These are phyloP conservation scores for Ancistrus triradiatus DNA, from an alignment of 2,113 vertebrate genomes.

Conservation along the genomic window DNA sequence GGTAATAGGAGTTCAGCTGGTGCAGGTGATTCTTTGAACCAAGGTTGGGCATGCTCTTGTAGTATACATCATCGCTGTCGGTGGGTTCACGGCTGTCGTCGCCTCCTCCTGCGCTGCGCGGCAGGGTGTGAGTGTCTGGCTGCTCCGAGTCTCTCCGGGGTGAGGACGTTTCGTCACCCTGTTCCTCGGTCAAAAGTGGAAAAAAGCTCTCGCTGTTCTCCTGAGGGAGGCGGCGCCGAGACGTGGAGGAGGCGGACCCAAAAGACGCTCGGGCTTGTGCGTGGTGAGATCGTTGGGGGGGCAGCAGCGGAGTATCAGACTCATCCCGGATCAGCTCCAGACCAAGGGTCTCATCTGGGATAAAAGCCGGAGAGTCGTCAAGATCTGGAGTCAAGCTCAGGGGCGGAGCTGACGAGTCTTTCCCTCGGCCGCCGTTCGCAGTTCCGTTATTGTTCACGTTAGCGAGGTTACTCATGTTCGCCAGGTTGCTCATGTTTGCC, in stretches of 20 bases:
- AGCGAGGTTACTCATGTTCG: conserved; percentile 84
- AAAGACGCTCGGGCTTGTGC: conserved; percentile 64
- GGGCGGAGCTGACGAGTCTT: conserved; percentile 27
- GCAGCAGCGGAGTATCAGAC: conserved; percentile 84
- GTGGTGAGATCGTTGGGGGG: conserved; percentile 66
- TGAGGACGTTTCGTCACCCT: conserved; percentile 81
- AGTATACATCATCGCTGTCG: conserved; percentile 85
- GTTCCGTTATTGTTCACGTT: conserved; percentile 58
- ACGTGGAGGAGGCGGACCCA: conserved; percentile 72
- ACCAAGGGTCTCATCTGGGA: conserved; percentile 71
- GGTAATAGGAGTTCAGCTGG: conserved; percentile 95
- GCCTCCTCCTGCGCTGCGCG: conserved; percentile 34
- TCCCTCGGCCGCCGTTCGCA: conserved; percentile 40
- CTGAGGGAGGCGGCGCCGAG: conserved; percentile 82
- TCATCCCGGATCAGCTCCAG: conserved; percentile 92
- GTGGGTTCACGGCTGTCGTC: conserved; percentile 57
- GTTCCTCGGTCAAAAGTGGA: conserved; percentile 89
- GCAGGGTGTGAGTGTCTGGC: conserved; percentile 58
- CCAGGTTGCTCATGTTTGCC: conserved; percentile 91
- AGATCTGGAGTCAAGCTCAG: conserved; percentile 37
- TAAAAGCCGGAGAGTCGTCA: conserved; percentile 62
- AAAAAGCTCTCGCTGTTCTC: conserved; percentile 97
- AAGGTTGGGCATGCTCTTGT: conserved; percentile 98
- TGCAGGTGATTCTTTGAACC: conserved; percentile 90
- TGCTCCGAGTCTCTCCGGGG: conserved; percentile 85